Base-by-base conservation (phyloP, 37 sponge, comb jelly and placozoan species). In the Chondrilla cf. caribensis region DNA sequence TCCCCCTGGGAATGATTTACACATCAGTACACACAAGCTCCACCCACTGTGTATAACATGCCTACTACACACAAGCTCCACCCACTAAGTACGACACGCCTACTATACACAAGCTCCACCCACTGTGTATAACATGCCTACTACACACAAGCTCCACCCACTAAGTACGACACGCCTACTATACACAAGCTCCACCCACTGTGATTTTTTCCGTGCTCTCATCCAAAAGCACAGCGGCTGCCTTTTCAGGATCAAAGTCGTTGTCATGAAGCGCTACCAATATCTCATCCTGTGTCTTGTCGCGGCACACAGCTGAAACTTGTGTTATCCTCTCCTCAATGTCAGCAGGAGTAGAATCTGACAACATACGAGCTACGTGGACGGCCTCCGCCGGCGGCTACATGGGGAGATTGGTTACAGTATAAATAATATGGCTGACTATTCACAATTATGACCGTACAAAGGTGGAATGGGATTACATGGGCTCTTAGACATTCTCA, bases 331-430 rank as follows among this genome's bases (percentile, higher is more conserved):
- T 55, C 28, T 80, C 65, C 4, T 58, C 47, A 31, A 86, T n/a
- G 65, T 90, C 84, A 0, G 33, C 29, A 6, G 84, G 65, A 41
- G 28, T 19, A 9, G 58, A 35, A 38, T 83, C 83, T 6, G 75
- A 83, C 14, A 90, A 68, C 18, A 90, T 83, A 28, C 77, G 60
- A n/a, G 91, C 91, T 60, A 90, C 58, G 28, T 86, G 80, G 17
- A 90, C 60, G n/a, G 87, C 87, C 58, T 90, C 91, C 7, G 78
- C 79, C 35, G 91, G 73, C 6, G 91, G 81, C 87, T 86, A 44
- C 17, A 60, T 28, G 68, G 33, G 26, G 24, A 38, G 43, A n/a
- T 9, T 25, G 28, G 67, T 11, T 11, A 55, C 57, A 55, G 17
- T 19, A 55, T 55, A 55, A 55, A 62, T n/a, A 62, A 62, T 19